Base-by-base conservation (phyloP, 1,140 invertebrate species). In the Euwallacea fornicatus region DNA sequence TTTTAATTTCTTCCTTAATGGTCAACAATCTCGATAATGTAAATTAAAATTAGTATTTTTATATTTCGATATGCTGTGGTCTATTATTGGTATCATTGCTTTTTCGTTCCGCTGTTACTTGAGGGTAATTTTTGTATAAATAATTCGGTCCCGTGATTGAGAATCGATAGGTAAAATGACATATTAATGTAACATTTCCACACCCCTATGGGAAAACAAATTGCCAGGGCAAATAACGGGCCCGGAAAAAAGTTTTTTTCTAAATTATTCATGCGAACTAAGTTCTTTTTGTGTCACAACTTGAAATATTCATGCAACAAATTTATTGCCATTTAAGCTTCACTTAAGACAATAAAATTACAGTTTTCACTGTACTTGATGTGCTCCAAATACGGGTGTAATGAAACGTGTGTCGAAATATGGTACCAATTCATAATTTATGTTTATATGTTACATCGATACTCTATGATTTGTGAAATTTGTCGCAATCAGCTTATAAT, bases 111-210 rank as follows among this genome's bases (percentile, higher is more conserved):
- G 47, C 58, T 55, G 54, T 61, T 69, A 61, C 42, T 10, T 50
- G 46, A 33, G 47, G 50, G 67, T 62, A 69, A 69, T 69, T 69
- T 61, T 53, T 69, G 41, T 62, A 69, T 69, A 69, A 69, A 69
- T 69, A 69, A 69, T 69, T 69, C 67, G n/a, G 13, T 16, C n/a
- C 33, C 59, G 59, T 69, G 67, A 69, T 69, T 69, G 67, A 69
- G 59, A 69, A 69, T 69, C 67, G 59, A 69, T 69, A 69, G 13
- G 59, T 62, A 55, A 69, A 69, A 69, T 69, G 67, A 69, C 67
- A 69, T 69, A 69, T 69, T 69, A 69, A 69, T 69, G 59, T 69
- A 69, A 62, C 60, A 43, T 62, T 69, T 69, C 67, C 67, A 69
- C 67, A 69, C 67, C 67, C 67, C 60, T 55, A n/a, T 15, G 46